Evolutionary conservation across 2,888 invertebrate species (phyloP), one percentile per base, ranked within the genome.

Genomic region (Coremacera marginata): DNA sequence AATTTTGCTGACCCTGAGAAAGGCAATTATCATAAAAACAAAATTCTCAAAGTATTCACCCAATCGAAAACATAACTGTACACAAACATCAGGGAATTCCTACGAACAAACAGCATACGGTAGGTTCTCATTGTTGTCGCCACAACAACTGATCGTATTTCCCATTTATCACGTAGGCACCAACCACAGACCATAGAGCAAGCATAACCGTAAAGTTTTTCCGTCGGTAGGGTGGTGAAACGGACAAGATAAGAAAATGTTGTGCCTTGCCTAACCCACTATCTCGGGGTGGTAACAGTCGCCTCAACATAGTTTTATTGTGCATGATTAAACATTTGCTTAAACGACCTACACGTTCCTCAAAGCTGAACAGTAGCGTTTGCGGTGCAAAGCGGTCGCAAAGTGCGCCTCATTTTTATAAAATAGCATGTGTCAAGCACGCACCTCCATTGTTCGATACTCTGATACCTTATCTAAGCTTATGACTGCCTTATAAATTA

Each of bases 151-250:
- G 75, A 78, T 75, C 78, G 78, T 34, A 70, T 60, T 67, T 67
- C 68, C 34, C 67, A 31, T 75, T 72, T 60, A 78, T 78, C 75
- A 78, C 78, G 78, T 78, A 78, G 78, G 75, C 78, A 78, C 60
- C 37, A 57, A n/a, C 55, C 27, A 25, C 27, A 67, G 67, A 3
- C 16, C 34, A 31, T 0, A 55, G n/a, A n/a, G 19, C 44, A 37
- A 37, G 22, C 19, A n/a, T 37, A 25, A 19, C 19, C 51, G 25
- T 11, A 49, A 16, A 14, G 19, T 11, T 11, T 22, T 57, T 57
- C 14, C 0, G 22, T 22, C 19, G 22, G 22, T 57, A 11, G 57
- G 5, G 7, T n/a, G 5, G 7, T n/a, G 55, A 19, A 22, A 22
- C 37, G 37, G 8, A 14, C 19, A 8, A 19, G 68, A 68, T 68